These are phyloP conservation scores for Archocentrus centrarchus DNA, from an alignment of 2,113 vertebrate species.

Conservation along the genomic window DNA sequence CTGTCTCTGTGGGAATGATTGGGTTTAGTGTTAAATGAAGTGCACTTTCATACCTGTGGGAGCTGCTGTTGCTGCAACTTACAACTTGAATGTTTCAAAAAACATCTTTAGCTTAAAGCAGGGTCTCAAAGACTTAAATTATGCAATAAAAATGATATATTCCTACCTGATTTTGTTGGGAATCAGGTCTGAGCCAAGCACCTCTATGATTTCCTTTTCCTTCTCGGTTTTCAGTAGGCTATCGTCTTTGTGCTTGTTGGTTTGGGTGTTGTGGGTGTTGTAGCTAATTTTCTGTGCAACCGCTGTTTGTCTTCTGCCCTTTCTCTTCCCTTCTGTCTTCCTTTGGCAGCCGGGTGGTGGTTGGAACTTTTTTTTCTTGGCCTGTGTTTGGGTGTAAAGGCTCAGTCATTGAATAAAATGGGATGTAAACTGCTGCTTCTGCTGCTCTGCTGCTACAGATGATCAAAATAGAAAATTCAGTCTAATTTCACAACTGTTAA, in stretches of 20 bases:
- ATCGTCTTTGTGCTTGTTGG: conserved; percentile 52
- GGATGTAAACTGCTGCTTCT: conserved; percentile 19
- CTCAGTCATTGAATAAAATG: conserved; percentile 13
- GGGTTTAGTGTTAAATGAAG: conserved; percentile 25
- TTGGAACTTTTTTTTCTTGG: background rate
- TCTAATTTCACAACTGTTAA: background rate
- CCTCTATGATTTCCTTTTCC: conserved; percentile 44
- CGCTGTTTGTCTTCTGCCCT: conserved; percentile 4
- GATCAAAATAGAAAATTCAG: background rate
- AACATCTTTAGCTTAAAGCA: background rate
- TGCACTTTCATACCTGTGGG: conserved; percentile 20
- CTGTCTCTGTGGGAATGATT: conserved; percentile 33
- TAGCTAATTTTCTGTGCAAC: conserved; percentile 30
- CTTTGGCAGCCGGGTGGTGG: background rate
- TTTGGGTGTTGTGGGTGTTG: conserved; percentile 44
- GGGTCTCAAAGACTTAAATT: background rate
- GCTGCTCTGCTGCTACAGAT: conserved; percentile 27
- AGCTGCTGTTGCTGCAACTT: background rate
- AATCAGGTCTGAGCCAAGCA: conserved; percentile 13
- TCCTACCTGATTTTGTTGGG: background rate
- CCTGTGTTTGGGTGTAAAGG: background rate
- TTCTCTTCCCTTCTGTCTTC: conserved; percentile 13
- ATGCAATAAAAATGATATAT: background rate
- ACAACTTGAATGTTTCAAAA: background rate
- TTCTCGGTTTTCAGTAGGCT: conserved; percentile 41